A percentile compares a stretch with the other conserved stretches of the same genome.
Evolutionary conservation across 2,113 vertebrate species (phyloP).

Genomic region (Probosciger aterrimus): DNA sequence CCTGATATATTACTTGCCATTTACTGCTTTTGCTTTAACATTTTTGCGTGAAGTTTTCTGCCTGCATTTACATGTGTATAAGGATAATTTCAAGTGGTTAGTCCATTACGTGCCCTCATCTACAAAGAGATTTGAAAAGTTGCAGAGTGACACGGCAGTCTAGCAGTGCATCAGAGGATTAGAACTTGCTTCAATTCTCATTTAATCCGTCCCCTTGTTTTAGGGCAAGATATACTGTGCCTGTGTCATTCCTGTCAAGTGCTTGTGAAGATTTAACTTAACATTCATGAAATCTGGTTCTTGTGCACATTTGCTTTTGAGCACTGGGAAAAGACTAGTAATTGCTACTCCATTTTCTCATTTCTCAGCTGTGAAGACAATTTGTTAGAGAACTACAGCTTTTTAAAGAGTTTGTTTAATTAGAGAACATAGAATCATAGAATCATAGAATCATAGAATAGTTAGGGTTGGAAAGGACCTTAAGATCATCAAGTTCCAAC

Average conservation of each 20-base stretch:
- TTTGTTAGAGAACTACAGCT: not conserved
- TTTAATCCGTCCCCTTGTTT: not conserved
- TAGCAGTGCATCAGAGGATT: not conserved
- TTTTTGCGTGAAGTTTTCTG: not conserved
- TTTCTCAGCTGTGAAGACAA: not conserved
- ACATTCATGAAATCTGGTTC: not conserved
- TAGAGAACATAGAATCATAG: not conserved
- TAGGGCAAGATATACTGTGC: not conserved
- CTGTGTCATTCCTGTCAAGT: not conserved
- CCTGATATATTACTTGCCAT: not conserved
- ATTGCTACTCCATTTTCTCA: slow-evolving; percentile 7
- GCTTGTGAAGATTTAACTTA: not conserved
- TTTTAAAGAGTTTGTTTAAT: not conserved
- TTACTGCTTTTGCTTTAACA: not conserved
- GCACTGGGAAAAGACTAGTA: not conserved
- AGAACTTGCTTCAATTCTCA: not conserved
- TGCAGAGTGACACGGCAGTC: not conserved
- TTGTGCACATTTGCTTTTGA: not conserved
- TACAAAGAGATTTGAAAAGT: not conserved
- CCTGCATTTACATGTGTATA: not conserved
- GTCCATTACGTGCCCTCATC: not conserved
- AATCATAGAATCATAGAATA: no score
- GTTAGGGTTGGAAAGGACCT: no score
- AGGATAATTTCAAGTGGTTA: not conserved
- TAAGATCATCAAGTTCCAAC: no score